phyloP scores from a whole-genome alignment of 1,140 invertebrate genomes.

The Drusus annulatus region DNA sequence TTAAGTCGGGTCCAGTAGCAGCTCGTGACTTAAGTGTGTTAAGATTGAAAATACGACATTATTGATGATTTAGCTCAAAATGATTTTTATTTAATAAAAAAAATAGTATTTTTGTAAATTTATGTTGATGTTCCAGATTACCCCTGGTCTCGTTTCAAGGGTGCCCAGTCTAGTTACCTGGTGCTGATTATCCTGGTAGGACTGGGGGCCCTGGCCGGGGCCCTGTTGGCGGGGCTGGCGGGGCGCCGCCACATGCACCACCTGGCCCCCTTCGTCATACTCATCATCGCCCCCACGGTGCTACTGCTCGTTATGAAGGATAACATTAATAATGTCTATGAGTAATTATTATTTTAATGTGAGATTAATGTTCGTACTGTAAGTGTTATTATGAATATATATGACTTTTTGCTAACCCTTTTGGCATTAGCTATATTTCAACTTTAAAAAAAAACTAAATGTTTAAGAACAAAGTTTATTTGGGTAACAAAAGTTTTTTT shows the following conservation, averaged over 20 bases:
- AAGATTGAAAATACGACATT: too few relatives aligned
- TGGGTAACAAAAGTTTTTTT: too few relatives aligned
- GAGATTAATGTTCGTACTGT: not conserved
- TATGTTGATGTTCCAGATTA: slow-evolving; percentile 13
- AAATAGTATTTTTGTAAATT: too few relatives aligned
- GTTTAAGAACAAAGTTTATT: too few relatives aligned
- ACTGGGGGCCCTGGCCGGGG: slow-evolving; percentile 12
- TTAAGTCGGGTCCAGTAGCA: too few relatives aligned
- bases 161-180: not conserved
- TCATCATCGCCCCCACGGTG: not conserved
- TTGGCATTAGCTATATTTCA: too few relatives aligned
- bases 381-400: too few relatives aligned
- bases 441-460: too few relatives aligned
- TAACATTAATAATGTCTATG: not conserved
- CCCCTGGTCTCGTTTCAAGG: not conserved
- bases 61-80: too few relatives aligned
- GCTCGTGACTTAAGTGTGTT: too few relatives aligned
- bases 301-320: slow-evolving; percentile 10
- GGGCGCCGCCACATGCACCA: slow-evolving; percentile 6
- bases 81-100: too few relatives aligned
- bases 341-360: not conserved
- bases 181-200: slow-evolving; percentile 9
- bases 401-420: too few relatives aligned
- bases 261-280: slow-evolving; percentile 2
- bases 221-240: not conserved